Percentiles rank a stretch among this genome's conserved stretches.
Evolutionary conservation across 2,797 vertebrate genomes (phyloP).

Genomic region (Eidolon dupreanum): DNA sequence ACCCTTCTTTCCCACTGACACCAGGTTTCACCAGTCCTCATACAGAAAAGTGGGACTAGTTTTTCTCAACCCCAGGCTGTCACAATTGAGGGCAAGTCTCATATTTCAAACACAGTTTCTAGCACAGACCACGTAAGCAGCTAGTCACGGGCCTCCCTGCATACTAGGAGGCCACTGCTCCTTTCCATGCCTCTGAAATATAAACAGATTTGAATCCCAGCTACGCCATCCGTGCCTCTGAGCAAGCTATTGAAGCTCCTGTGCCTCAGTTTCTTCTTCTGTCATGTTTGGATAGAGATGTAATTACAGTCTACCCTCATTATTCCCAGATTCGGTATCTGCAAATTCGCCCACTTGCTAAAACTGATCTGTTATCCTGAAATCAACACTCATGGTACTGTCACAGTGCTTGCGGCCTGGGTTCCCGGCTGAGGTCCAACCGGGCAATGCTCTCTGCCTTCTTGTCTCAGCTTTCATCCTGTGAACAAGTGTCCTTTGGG

Average conservation of each 20-base stretch:
- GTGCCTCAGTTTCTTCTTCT: neutral
- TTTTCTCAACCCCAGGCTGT: neutral
- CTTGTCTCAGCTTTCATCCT: neutral
- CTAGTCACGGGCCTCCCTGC: neutral
- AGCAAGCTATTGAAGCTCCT: neutral
- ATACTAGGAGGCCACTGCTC: neutral
- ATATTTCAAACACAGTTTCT: neutral
- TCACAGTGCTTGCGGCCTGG: fast-evolving
- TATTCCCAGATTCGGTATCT: neutral
- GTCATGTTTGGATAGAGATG: neutral
- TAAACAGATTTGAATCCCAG: neutral
- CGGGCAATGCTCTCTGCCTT: neutral
- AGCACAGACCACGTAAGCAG: neutral
- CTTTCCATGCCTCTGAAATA: neutral
- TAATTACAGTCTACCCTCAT: neutral
- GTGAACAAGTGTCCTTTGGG: neutral
- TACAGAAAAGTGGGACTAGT: neutral
- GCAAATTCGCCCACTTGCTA: neutral
- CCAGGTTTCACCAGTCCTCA: neutral
- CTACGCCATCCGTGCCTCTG: neutral
- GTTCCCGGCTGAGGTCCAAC: neutral
- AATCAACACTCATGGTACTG: neutral
- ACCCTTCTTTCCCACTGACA: neutral
- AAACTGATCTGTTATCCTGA: neutral
- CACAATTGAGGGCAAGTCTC: neutral